phyloP scores from a whole-genome alignment of 2,888 invertebrate species.

The Agonum fuliginosum region DNA sequence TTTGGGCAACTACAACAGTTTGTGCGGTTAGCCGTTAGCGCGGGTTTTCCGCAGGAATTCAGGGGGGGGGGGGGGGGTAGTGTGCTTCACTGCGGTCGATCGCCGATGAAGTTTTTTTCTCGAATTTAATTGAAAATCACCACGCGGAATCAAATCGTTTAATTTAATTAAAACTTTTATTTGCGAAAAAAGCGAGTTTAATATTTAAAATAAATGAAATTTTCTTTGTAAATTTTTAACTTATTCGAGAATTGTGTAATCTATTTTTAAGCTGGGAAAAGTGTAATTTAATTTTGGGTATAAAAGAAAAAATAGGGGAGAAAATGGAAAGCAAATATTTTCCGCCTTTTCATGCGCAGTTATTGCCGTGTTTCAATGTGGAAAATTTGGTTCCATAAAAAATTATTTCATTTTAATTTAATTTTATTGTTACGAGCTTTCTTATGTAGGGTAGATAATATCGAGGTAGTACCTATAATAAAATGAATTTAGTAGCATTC shows the following conservation, averaged over 20 bases:
- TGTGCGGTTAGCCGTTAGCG: background rate
- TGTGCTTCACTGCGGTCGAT: too few species aligned
- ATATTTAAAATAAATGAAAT: slow-evolving; percentile 1
- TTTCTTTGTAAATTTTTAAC: background rate
- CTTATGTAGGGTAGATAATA: too few species aligned
- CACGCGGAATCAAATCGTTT: background rate
- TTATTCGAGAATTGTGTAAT: background rate
- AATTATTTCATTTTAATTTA: too few species aligned
- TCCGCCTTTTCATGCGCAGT: background rate
- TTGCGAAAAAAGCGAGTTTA: background rate
- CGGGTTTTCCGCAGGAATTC: background rate
- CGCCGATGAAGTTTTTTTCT: too few species aligned
- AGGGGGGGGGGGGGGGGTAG: background rate
- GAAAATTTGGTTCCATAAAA: too few species aligned
- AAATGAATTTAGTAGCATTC: too few species aligned
- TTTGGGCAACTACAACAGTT: background rate
- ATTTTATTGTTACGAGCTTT: too few species aligned
- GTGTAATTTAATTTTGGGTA: background rate
- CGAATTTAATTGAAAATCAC: background rate
- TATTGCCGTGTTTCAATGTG: background rate
- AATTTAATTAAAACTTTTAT: background rate
- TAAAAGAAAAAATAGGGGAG: too few species aligned
- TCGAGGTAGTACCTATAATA: too few species aligned
- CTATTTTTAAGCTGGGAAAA: background rate
- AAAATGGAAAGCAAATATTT: background rate